Conservation (phyloP, 53 echinoderm and acorn worm genomes). For the Astropecten irregularis region DNA sequence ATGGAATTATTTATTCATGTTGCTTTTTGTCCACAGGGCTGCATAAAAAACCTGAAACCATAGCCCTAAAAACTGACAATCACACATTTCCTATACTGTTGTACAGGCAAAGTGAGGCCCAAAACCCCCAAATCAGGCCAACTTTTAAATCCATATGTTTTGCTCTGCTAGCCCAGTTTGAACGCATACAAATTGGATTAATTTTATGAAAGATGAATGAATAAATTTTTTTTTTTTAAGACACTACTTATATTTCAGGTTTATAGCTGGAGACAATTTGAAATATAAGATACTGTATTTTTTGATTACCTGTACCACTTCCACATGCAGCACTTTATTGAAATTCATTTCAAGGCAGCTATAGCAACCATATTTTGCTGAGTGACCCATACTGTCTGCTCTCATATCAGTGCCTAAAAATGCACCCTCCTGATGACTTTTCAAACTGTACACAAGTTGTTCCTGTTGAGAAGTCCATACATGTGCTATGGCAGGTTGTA, state of each 20-base stretch:
- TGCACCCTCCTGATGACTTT: neutral
- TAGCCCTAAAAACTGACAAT: too few species aligned
- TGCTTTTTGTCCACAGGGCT: neutral
- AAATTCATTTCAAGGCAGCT: neutral
- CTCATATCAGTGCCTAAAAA: conserved; percentile 7
- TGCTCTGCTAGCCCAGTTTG: too few species aligned
- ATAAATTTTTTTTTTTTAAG: too few species aligned
- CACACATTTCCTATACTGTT: too few species aligned
- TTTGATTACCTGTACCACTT: neutral
- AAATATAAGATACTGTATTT: neutral
- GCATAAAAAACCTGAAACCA: too few species aligned
- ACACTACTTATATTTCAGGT: too few species aligned
- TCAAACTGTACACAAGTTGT: neutral
- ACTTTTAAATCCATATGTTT: too few species aligned
- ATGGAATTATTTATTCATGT: neutral
- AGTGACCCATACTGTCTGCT: conserved; percentile 7
- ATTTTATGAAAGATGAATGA: too few species aligned
- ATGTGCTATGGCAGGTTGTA: conserved; percentile 1
- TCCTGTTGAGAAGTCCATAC: neutral
- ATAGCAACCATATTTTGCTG: conserved; percentile 24
- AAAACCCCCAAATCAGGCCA: too few species aligned
- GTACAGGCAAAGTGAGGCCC: too few species aligned
- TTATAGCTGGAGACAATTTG: too few species aligned
- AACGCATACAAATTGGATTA: too few species aligned
- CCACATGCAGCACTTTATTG: conserved; percentile 4